Conservation (phyloP, 2,113 vertebrate genomes). For the Phrynosoma blainvillii region DNA sequence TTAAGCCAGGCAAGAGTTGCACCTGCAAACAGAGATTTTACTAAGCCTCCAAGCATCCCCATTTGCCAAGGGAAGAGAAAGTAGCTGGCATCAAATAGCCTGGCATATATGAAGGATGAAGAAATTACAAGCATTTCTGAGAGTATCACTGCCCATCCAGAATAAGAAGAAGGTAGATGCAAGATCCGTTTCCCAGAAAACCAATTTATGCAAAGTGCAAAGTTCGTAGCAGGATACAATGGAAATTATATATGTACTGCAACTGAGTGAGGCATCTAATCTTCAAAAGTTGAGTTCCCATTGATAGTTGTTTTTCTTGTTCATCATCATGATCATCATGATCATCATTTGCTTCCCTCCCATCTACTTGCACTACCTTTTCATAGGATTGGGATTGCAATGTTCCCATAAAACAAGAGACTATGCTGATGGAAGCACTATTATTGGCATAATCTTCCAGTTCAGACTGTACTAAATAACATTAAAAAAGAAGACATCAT, state of each 20-base stretch:
- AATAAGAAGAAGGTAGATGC: neutral
- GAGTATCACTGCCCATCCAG: neutral
- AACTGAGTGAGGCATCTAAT: neutral
- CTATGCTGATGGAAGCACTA: too few relatives aligned
- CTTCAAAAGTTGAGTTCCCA: neutral
- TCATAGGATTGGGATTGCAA: neutral
- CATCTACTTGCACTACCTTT: neutral
- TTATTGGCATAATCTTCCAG: too few relatives aligned
- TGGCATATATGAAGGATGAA: neutral
- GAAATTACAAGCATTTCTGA: neutral
- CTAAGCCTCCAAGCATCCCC: too few relatives aligned
- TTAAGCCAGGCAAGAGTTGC: too few relatives aligned
- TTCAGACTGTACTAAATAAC: too few relatives aligned
- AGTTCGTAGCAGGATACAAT: neutral
- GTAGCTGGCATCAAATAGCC: too few relatives aligned
- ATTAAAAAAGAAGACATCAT: too few relatives aligned
- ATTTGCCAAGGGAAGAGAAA: too few relatives aligned
- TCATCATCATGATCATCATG: too few relatives aligned
- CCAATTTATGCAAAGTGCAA: neutral
- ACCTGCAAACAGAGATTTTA: too few relatives aligned
- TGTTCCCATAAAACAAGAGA: too few relatives aligned
- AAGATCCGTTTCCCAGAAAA: neutral
- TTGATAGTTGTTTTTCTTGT: neutral
- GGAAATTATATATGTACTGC: fast-evolving
- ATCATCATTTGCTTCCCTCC: too few relatives aligned